Evolutionary conservation across 2,113 vertebrate genomes (phyloP).

Genomic region (Panurus biarmicus): DNA sequence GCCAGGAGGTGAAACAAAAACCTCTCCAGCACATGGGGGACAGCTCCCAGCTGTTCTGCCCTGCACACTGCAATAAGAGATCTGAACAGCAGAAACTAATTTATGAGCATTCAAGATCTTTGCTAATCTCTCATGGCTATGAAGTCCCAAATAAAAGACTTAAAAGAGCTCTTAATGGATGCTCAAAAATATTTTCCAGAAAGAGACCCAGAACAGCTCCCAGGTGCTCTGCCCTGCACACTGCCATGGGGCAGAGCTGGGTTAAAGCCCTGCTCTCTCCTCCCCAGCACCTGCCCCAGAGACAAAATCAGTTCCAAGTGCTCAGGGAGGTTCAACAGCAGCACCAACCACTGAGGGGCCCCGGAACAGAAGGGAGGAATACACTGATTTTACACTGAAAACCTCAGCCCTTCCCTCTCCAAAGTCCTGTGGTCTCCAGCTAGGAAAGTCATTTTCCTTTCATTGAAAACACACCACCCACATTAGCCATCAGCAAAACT

Average conservation of each 20-base stretch:
- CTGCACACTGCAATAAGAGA: no score
- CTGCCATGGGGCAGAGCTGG: rapidly evolving
- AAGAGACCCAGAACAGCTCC: no score
- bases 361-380: neutral
- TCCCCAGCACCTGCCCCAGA: neutral
- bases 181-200: no score
- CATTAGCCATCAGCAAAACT: neutral
- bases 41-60: no score
- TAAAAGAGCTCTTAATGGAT: no score
- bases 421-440: neutral
- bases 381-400: neutral
- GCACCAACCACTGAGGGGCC: neutral
- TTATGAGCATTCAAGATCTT: no score
- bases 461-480: neutral
- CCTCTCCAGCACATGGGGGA: neutral
- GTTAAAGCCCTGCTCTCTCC: neutral
- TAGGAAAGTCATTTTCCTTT: neutral
- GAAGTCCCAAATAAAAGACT: no score
- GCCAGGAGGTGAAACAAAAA: neutral
- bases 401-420: neutral
- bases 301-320: neutral
- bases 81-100: no score
- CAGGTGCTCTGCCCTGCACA: neutral
- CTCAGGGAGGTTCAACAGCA: neutral
- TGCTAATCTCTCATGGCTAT: no score